Percentiles rank a stretch among this genome's conserved stretches.
phyloP scores from a whole-genome alignment of 1,140 invertebrate genomes.

The Hesperophylax magnus region DNA sequence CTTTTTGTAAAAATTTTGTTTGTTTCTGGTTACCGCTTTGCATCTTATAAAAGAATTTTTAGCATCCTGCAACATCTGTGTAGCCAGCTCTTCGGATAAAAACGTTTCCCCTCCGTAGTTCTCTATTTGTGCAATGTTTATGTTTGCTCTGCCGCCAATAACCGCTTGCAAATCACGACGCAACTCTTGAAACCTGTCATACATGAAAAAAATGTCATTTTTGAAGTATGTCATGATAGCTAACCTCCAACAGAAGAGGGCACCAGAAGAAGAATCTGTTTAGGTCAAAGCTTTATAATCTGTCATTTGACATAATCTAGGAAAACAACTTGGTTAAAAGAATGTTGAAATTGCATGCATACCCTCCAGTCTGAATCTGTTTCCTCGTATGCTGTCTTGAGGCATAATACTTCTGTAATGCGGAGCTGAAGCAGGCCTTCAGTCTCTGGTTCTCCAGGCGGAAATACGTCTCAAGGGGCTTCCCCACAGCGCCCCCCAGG shows the following conservation, averaged over 20 bases:
- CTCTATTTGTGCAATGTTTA: slow-evolving; percentile 94
- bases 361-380: slow-evolving; percentile 77
- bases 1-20: too few relatives aligned
- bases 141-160: slow-evolving; percentile 90
- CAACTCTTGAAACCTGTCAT: slow-evolving; percentile 89
- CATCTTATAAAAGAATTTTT: slow-evolving; percentile 93
- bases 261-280: too few relatives aligned
- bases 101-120: slow-evolving; percentile 98
- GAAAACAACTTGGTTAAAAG: too few relatives aligned
- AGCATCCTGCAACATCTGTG: slow-evolving; percentile 92
- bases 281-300: too few relatives aligned
- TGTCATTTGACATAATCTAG: too few relatives aligned
- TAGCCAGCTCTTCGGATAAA: slow-evolving; percentile 96
- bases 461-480: slow-evolving; percentile 64
- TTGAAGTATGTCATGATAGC: too few relatives aligned
- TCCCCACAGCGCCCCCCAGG: slow-evolving; percentile 65
- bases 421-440: slow-evolving; percentile 66
- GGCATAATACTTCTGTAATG: slow-evolving; percentile 92
- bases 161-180: slow-evolving; percentile 94
- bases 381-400: slow-evolving; percentile 96
- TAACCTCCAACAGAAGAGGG: too few relatives aligned
- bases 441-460: slow-evolving; percentile 63
- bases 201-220: slow-evolving; percentile 9
- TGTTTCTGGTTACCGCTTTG: slow-evolving; percentile 75
- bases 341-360: slow-evolving; percentile 49